phyloP scores from a whole-genome alignment of 2,797 vertebrate genomes.

The Microchirus variegatus region DNA sequence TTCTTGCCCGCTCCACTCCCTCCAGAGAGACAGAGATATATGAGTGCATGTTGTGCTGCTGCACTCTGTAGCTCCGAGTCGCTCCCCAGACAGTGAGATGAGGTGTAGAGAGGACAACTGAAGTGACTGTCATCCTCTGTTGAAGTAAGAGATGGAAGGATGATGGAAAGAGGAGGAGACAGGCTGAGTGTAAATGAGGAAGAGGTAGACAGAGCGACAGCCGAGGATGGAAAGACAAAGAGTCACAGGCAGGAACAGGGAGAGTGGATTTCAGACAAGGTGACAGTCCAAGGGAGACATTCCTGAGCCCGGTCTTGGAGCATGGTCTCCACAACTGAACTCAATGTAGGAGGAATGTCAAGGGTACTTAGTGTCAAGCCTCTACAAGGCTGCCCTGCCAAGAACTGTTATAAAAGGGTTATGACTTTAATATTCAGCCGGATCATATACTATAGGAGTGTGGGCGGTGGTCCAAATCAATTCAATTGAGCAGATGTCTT shows the following conservation, averaged over 20 bases:
- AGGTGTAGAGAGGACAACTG: conserved; percentile 53
- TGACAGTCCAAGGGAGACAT: conserved; percentile 48
- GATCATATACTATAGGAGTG: conserved; percentile 48
- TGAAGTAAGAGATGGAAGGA: conserved; percentile 43
- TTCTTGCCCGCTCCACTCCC: conserved; percentile 31
- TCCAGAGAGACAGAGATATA: conserved; percentile 19
- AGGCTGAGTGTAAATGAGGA: conserved; percentile 44
- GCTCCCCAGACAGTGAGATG: conserved; percentile 38
- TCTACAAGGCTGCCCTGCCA: conserved; percentile 58
- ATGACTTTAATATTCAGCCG: conserved; percentile 68
- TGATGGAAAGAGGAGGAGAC: conserved; percentile 58
- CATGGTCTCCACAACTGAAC: conserved; percentile 23
- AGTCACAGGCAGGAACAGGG: conserved; percentile 10
- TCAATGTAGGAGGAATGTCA: conserved; percentile 57
- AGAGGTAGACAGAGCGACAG: conserved; percentile 38
- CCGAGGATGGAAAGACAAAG: conserved; percentile 36
- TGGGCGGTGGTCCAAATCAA: conserved; percentile 63
- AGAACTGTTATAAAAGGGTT: conserved; percentile 59
- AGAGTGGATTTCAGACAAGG: conserved; percentile 41
- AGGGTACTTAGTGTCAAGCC: conserved; percentile 63
- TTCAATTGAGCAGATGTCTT: conserved; percentile 68
- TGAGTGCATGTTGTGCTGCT: background rate
- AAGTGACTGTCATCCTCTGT: conserved; percentile 58
- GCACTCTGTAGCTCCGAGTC: conserved; percentile 7
- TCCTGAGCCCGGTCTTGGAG: conserved; percentile 38